phyloP scores from a whole-genome alignment of 2,797 vertebrate genomes.

The Myotis vivesi region DNA sequence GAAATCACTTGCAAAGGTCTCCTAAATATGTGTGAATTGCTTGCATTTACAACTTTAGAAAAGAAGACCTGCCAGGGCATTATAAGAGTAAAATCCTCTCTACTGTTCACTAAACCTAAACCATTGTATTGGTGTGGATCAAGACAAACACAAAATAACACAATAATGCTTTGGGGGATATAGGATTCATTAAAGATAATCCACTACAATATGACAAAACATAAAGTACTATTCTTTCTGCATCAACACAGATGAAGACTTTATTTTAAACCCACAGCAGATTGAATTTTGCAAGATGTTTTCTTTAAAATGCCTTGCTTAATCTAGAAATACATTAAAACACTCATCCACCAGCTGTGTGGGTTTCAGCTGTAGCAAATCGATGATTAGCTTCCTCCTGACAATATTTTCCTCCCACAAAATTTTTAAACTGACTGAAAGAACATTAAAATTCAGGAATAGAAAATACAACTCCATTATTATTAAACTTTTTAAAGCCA shows the following conservation, averaged over 20 bases:
- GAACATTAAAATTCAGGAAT: constrained; percentile 65
- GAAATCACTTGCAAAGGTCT: constrained; percentile 66
- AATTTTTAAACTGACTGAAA: constrained; percentile 70
- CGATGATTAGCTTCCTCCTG: constrained; percentile 81
- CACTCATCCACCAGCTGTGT: constrained; percentile 85
- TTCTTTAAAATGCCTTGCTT: constrained; percentile 84
- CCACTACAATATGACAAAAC: constrained; percentile 81
- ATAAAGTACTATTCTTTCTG: constrained; percentile 81
- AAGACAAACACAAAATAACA: constrained; percentile 75
- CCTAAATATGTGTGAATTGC: constrained; percentile 56
- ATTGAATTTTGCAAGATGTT: constrained; percentile 83
- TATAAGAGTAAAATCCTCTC: constrained; percentile 74
- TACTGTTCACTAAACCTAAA: constrained; percentile 73
- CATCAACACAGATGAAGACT: constrained; percentile 79
- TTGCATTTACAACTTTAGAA: constrained; percentile 75
- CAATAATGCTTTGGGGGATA: constrained; percentile 74
- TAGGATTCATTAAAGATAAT: constrained; percentile 83
- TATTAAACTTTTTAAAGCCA: constrained; percentile 44
- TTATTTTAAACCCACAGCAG: constrained; percentile 83
- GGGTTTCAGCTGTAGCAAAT: constrained; percentile 82
- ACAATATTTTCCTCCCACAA: constrained; percentile 79
- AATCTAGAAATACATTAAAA: constrained; percentile 86
- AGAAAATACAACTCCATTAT: constrained; percentile 33
- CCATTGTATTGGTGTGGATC: constrained; percentile 69
- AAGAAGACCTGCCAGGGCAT: constrained; percentile 58